Evolutionary conservation across 2,113 vertebrate genomes (phyloP).

Genomic region (Nibea albiflora): DNA sequence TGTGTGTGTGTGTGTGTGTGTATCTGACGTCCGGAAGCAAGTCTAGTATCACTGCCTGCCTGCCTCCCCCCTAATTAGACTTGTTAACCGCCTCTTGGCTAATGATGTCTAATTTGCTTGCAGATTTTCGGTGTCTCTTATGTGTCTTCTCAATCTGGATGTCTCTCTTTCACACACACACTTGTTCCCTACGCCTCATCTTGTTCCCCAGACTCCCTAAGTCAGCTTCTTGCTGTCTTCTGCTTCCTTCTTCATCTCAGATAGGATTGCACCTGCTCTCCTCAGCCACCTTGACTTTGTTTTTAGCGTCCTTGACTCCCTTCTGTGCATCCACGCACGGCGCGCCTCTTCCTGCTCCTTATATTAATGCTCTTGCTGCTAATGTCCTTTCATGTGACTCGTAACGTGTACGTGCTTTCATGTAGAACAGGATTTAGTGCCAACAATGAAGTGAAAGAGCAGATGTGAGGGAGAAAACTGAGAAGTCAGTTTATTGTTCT

Average conservation of each 20-base stretch:
- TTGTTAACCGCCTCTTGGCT: conserved; percentile 71
- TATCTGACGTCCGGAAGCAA: conserved; percentile 61
- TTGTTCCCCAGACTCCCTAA: conserved; percentile 36
- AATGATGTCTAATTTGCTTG: conserved; percentile 78
- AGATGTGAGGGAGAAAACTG: not conserved
- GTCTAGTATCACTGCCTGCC: conserved; percentile 71
- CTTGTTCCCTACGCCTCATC: conserved; percentile 25
- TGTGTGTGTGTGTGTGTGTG: conserved; percentile 1
- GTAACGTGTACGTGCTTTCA: conserved; percentile 45
- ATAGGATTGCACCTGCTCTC: conserved; percentile 53
- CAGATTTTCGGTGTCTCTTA: conserved; percentile 72
- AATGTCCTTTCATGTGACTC: conserved; percentile 20
- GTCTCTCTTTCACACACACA: conserved; percentile 39
- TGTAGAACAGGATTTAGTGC: conserved; percentile 3
- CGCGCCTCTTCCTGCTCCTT: not conserved
- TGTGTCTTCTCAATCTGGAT: conserved; percentile 63
- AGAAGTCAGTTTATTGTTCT: not conserved
- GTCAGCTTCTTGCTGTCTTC: conserved; percentile 39
- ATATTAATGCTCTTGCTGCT: no score
- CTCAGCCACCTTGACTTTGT: conserved; percentile 58
- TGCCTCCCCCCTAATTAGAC: conserved; percentile 76
- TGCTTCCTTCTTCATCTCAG: conserved; percentile 41
- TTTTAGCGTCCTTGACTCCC: conserved; percentile 44
- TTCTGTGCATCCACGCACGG: conserved; percentile 1
- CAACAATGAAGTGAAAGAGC: conserved; percentile 7